Evolutionary conservation across 2,113 vertebrate species (phyloP), one percentile per base, ranked within the genome.

Genomic region (Turnix velox): DNA sequence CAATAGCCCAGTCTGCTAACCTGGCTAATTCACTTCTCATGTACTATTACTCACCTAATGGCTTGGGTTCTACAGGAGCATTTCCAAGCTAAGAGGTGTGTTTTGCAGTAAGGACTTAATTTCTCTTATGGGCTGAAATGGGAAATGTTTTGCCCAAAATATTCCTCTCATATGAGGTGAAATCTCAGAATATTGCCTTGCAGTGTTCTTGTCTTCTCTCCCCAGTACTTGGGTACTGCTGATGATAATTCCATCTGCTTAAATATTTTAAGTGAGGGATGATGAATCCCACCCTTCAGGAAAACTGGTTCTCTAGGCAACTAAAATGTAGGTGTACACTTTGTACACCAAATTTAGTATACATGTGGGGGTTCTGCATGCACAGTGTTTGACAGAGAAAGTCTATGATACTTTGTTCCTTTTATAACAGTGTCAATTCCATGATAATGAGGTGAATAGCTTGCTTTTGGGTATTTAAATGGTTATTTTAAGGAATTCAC

Each of bases 241-340:
- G 35, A 46, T 69, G 25, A 3, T 54, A 9, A 7, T 39, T 31
- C 4, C 33, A 28, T 66, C 33, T 48, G 16, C 49, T 84, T 57
- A 88, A 88, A 40, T 71, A 68, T 68, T 88, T 93, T 18, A 88
- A 84, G 11, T 81, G 63, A 42, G 18, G 52, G 52, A 61, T 75
- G 55, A 82, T 28, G 1, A 91, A 59, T 87, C 39, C 3, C 22
- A 43, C 22, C 43, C 30, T 59, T 67, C 52, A 39, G 51, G 58
- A 81, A 66, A 49, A 20, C 37, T 80, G n/a, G 18, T 58, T 92
- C 0, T 2, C 43, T n/a, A 67, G 37, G 37, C 40, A 55, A 11
- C 40, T 48, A 9, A 84, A 81, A 18, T 4, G 1, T 37, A 55
- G 22, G 5, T 4, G 19, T 59, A 18, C 12, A 7, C n/a, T 63